phyloP scores from a whole-genome alignment of 2,113 vertebrate species.

The Choloepus hoffmanni region DNA sequence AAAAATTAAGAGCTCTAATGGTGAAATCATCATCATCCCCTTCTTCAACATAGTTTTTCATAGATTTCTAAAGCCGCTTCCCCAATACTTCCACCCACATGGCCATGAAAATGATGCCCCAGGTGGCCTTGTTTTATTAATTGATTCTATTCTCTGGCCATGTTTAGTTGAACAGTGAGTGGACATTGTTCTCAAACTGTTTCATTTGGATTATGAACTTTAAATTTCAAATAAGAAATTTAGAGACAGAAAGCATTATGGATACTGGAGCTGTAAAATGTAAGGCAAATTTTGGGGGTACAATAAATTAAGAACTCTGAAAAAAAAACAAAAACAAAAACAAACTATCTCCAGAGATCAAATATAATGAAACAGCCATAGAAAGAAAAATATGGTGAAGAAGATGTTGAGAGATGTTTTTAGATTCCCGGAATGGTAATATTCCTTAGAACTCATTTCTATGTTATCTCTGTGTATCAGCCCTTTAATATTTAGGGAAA shows the following conservation, averaged over 20 bases:
- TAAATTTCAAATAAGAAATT: neutral
- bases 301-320: neutral
- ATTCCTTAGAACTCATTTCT: neutral
- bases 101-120: too few relatives aligned
- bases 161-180: neutral
- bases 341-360: neutral
- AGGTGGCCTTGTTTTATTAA: too few relatives aligned
- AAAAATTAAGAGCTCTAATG: neutral
- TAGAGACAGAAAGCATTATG: too few relatives aligned
- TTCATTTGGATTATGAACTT: neutral
- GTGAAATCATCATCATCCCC: neutral
- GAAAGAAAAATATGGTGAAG: neutral
- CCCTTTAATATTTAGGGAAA: neutral
- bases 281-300: neutral
- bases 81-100: neutral
- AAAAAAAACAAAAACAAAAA: neutral
- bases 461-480: neutral
- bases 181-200: neutral
- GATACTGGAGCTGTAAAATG: neutral
- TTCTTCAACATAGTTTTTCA: neutral
- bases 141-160: neutral
- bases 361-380: neutral
- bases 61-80: neutral
- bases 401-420: neutral
- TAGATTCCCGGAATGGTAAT: neutral